Evolutionary conservation across 2,888 invertebrate genomes (phyloP), one percentile per base, ranked within the genome.

Genomic region (Synergus japonicus): DNA sequence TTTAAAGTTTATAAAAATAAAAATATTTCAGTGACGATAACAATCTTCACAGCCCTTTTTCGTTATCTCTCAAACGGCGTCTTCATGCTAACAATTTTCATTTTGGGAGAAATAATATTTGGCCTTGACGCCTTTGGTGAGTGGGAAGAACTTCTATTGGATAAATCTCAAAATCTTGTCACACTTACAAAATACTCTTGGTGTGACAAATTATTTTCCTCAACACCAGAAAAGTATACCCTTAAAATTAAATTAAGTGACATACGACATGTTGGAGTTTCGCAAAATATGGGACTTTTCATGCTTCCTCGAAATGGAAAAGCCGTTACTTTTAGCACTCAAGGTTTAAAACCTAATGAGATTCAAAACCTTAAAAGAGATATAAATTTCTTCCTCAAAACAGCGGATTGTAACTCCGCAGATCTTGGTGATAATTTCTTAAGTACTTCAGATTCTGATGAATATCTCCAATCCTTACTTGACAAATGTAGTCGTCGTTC

Each of bases 111-210:
- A 41, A 86, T 88, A 9, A 86, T 88, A 76, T 89, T 88, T 63
- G 85, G 82, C 22, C 64, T 89, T 37, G 89, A 89, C 18, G 78
- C 81, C 10, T 77, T 89, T 15, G 89, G 88, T 49, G 87, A 86
- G 78, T 88, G 88, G 87, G 88, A 89, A 77, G 87, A 88, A 64
- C 76, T 89, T 12, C 65, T 86, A 63, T 79, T 89, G 58, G 87
- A 89, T 63, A 87, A 85, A 77, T 65, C 80, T 8, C 78, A 83
- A 29, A 88, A 88, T 60, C 82, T 79, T 46, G 89, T 86, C 4
- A 82, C 85, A 12, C 54, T 88, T 8, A 80, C 78, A 4, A 87
- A 84, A 64, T 86, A 81, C 22, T 81, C 78, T 41, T 89, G 89
- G 89, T 85, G 77, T 63, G 88, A 89, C 4, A 88, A 84, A 76